A percentile compares a stretch with the other conserved stretches of the same genome.
Conservation (phyloP, 1,140 invertebrate genomes). For the Colletes latitarsis region DNA sequence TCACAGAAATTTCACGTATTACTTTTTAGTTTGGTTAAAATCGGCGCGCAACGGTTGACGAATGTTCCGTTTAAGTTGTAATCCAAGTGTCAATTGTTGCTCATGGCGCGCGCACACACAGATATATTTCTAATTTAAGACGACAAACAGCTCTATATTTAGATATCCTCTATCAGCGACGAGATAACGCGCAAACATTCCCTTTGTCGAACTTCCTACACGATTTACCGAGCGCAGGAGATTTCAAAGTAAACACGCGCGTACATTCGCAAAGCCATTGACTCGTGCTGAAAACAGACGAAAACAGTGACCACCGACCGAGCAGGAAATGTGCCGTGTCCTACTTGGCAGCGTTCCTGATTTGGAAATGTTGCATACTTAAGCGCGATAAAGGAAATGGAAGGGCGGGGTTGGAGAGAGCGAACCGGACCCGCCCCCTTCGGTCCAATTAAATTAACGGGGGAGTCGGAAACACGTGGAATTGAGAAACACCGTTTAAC, state of each 20-base stretch:
- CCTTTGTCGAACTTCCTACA: constrained; percentile 36
- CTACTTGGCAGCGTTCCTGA: constrained; percentile 40
- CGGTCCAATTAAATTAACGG: constrained; percentile 40
- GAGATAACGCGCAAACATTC: constrained; percentile 2
- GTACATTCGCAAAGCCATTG: constrained; percentile 3
- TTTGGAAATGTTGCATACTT: constrained; percentile 44
- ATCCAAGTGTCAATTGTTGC: too few species aligned
- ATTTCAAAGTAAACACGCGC: constrained; percentile 20
- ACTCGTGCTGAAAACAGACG: constrained; percentile 1
- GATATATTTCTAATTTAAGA: constrained; percentile 23
- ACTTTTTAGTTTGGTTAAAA: too few species aligned
- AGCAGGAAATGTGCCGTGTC: constrained; percentile 35
- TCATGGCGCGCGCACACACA: too few species aligned
- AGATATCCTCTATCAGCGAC: not conserved
- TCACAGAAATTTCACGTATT: too few species aligned
- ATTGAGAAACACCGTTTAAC: constrained; percentile 25
- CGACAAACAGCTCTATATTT: constrained; percentile 37
- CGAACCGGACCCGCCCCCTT: constrained; percentile 1
- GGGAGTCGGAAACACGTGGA: not conserved
- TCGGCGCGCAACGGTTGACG: too few species aligned
- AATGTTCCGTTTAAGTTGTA: too few species aligned
- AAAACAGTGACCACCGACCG: constrained; percentile 13
- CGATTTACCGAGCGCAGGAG: not conserved
- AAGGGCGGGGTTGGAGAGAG: not conserved
- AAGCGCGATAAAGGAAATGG: constrained; percentile 36